Percentiles rank a stretch among this genome's conserved stretches.
Conservation (phyloP, 2,113 vertebrate species). For the Diphyllodes magnificus region DNA sequence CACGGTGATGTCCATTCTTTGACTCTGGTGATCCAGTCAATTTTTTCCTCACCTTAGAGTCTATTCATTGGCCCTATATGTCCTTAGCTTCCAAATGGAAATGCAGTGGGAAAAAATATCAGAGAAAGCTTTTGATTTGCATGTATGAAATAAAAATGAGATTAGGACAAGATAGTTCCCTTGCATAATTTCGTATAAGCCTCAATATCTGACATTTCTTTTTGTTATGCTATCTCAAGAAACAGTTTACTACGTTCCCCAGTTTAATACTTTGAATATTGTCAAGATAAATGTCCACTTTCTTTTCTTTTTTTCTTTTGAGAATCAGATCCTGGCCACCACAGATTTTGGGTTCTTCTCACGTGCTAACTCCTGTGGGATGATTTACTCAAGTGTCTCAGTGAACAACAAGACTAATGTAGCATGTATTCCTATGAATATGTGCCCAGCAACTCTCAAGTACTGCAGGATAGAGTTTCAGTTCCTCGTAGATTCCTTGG, state of each 20-base stretch:
- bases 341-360: neutral
- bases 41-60: neutral
- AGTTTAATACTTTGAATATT: neutral
- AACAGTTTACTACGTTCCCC: neutral
- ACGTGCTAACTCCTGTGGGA: fast-evolving
- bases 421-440: fast-evolving
- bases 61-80: neutral
- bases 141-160: neutral
- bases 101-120: neutral
- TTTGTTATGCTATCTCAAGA: neutral
- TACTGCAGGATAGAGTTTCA: neutral
- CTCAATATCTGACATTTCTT: neutral
- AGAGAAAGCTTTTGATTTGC: neutral
- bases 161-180: neutral
- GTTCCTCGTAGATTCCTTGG: neutral
- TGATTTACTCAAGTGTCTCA: neutral
- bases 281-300: neutral
- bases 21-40: neutral
- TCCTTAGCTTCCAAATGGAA: neutral
- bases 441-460: neutral
- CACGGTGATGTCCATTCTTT: neutral
- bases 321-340: neutral
- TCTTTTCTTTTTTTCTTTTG: neutral
- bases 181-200: neutral
- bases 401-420: neutral